Base-by-base conservation (phyloP, 2,113 vertebrate genomes). In the Oreochromis niloticus region DNA sequence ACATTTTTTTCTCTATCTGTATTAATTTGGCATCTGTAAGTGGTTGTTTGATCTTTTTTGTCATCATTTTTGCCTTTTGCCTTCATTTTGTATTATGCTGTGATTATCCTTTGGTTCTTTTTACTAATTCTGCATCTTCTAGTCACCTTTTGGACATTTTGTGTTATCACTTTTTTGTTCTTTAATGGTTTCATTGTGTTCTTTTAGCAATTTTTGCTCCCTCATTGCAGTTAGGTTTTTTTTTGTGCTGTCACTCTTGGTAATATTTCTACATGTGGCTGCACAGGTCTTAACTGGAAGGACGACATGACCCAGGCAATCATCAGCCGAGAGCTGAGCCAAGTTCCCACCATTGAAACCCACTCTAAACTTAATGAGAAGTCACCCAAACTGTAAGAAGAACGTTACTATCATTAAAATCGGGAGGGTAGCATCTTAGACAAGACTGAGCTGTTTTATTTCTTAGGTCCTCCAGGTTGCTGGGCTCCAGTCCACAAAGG, bases 251-350 rank as follows among this genome's bases (percentile, higher is more conserved):
- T 73, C 39, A 73, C 22, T 73, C 9, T 73, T 73, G 22, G 0
- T 73, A 9, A 73, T 10, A 52, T 85, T 4, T 43, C 17, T 80
- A 54, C 86, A 16, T 41, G 55, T 66, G 73, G 14, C 30, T 63
- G 48, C 81, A 14, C 94, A 99, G 98, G 99, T 84, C 93, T 99
- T 84, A 98, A 97, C 0, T 99, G 98, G 98, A 97, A 96, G 27
- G 98, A 99, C 11, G 97, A 97, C 87, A 87, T 98, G 87, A 99
- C 98, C 2, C 98, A 99, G 93, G 96, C 96, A 4, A 94, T 98
- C 88, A 97, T 99, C 89, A 93, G 96, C 1, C 97, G 96, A 92
- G 98, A 99, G 96, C 96, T 99, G 95, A 97, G 97, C 9, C 96
- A 93, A 2, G 96, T 99, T n/a, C 97, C 97, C 1, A 96, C 96